Percentiles rank a stretch among this genome's conserved stretches.
Evolutionary conservation across 2,797 vertebrate genomes (phyloP).

Genomic region (Trachops cirrhosus): DNA sequence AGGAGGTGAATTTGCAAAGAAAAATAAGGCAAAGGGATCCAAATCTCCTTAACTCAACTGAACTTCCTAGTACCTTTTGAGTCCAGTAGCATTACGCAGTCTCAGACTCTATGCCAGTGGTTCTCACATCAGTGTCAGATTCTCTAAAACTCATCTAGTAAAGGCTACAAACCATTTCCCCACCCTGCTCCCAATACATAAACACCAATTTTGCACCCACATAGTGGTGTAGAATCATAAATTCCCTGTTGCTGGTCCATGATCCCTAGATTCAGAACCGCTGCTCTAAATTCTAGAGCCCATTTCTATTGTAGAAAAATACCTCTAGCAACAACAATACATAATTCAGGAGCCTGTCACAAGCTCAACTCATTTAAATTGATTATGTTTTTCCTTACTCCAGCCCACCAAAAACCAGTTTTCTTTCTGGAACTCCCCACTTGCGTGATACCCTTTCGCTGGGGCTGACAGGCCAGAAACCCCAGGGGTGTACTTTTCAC

Average conservation of each 20-base stretch:
- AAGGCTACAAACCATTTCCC: not conserved
- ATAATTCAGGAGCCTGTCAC: not conserved
- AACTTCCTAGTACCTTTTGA: not conserved
- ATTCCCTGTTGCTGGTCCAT: not conserved
- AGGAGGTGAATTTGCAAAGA: not conserved
- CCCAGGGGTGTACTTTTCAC: not conserved
- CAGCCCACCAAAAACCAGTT: not conserved
- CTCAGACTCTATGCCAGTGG: not conserved
- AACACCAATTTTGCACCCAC: not conserved
- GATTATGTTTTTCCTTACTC: not conserved
- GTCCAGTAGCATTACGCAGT: not conserved
- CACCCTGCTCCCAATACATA: not conserved
- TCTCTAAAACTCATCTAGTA: not conserved
- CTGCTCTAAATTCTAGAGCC: not conserved
- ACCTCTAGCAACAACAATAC: not conserved
- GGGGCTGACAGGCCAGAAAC: not conserved
- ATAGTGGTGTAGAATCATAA: not conserved
- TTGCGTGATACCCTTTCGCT: not conserved
- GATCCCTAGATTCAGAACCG: not conserved
- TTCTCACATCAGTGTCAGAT: not conserved
- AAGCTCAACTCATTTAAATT: conserved; percentile 5
- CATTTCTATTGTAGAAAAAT: not conserved
- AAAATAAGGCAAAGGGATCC: not conserved
- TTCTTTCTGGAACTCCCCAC: not conserved
- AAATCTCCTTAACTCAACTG: not conserved